These are phyloP conservation scores for Epicauta chinensis DNA, from an alignment of 1,140 invertebrate genomes.

Conservation along the genomic window DNA sequence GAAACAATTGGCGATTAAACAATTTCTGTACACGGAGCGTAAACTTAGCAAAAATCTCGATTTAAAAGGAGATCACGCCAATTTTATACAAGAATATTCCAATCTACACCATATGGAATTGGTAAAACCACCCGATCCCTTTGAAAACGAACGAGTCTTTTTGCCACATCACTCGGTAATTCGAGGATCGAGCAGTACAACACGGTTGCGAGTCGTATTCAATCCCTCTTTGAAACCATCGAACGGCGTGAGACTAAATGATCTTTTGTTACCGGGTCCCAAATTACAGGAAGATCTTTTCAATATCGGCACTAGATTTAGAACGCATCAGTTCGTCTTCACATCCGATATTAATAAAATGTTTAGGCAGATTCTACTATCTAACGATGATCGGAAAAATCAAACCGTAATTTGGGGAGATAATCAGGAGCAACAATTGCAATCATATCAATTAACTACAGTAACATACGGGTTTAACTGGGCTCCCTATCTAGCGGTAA, in stretches of 20 bases:
- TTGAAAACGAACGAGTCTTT: neutral
- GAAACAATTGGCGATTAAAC: no score
- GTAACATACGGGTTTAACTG: constrained; percentile 36
- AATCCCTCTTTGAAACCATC: neutral
- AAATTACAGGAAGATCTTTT: constrained; percentile 35
- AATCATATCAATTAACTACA: constrained; percentile 29
- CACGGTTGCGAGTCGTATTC: neutral
- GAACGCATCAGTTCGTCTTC: constrained; percentile 30
- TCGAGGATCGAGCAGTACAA: neutral
- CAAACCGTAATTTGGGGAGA: constrained; percentile 40
- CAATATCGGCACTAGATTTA: constrained; percentile 32
- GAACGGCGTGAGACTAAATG: constrained; percentile 21
- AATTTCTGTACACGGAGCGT: constrained; percentile 12
- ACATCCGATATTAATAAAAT: constrained; percentile 42
- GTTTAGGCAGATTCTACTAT: constrained; percentile 37
- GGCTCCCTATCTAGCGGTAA: constrained; percentile 37
- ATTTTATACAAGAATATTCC: constrained; percentile 22
- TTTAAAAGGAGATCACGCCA: constrained; percentile 9
- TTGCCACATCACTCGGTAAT: constrained; percentile 1
- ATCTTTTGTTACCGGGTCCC: constrained; percentile 28
- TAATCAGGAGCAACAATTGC: constrained; percentile 17
- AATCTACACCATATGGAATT: constrained; percentile 10
- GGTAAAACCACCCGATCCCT: neutral
- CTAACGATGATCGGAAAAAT: constrained; percentile 29
- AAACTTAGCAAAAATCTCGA: constrained; percentile 14